Percentiles rank a stretch among this genome's conserved stretches.
phyloP scores from a whole-genome alignment of 2,113 vertebrate genomes.

The Hippoglossus stenolepis region DNA sequence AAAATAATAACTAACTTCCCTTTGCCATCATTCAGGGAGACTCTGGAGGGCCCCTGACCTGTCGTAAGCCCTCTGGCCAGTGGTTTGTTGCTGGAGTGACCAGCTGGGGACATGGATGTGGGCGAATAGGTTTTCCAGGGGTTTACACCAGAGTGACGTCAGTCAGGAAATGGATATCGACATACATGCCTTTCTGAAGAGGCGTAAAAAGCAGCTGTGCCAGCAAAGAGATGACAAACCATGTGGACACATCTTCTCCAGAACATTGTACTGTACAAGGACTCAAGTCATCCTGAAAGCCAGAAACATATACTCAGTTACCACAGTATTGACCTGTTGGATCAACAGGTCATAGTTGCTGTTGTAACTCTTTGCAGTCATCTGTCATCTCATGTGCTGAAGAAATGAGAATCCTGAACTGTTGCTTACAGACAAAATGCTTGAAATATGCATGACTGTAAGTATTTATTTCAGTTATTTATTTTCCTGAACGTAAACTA shows the following conservation, averaged over 20 bases:
- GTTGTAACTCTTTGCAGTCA: constrained; percentile 12
- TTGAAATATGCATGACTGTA: constrained; percentile 32
- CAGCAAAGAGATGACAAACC: background rate
- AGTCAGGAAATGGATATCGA: constrained; percentile 89
- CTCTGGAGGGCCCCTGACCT: constrained; percentile 93
- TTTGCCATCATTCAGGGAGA: constrained; percentile 85
- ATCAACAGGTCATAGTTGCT: constrained; percentile 61
- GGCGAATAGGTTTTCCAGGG: constrained; percentile 88
- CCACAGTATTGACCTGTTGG: constrained; percentile 48
- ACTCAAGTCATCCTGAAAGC: constrained; percentile 46
- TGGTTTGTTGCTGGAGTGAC: constrained; percentile 98
- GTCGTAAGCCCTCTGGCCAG: constrained; percentile 85
- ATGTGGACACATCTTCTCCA: constrained; percentile 2
- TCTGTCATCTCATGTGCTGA: constrained; percentile 36
- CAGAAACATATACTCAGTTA: constrained; percentile 26
- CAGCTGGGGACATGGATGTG: constrained; percentile 96
- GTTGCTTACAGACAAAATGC: constrained; percentile 29
- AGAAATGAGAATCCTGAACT: constrained; percentile 12
- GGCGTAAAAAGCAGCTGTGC: constrained; percentile 5
- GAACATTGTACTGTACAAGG: constrained; percentile 49
- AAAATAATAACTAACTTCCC: background rate
- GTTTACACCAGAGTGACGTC: constrained; percentile 92
- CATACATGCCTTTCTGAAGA: constrained; percentile 85
- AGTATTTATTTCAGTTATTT: constrained; percentile 80
- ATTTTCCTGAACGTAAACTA: constrained; percentile 51